Evolutionary conservation across 2,113 vertebrate species (phyloP), one percentile per base, ranked within the genome.

Genomic region (Setophaga kirtlandii): DNA sequence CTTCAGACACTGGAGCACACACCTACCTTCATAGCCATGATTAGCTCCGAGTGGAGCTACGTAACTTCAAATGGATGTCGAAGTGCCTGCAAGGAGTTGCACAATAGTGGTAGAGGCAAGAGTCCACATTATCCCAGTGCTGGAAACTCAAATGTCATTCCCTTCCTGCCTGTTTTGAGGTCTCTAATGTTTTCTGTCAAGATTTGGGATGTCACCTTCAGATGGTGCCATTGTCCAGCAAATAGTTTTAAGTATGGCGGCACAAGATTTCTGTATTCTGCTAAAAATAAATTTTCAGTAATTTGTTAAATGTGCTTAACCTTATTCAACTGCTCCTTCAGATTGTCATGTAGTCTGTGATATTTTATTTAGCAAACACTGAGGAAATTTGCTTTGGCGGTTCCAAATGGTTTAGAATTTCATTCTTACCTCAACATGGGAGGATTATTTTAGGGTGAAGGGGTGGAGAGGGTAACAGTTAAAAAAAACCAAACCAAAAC

Each of bases 1-100:
- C 69, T 89, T 91, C 56, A 78, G 94, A 96, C 6, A n/a, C 90
- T 78, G 88, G 46, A 86, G 92, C 79, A 90, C 95, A 96, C 89
- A 60, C 95, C 93, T 90, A 52, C 80, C 68, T 83, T 55, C 88
- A 70, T 0, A 1, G 89, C 79, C 64, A 3, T 83, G 94, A 92
- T 95, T 94, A 93, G 68, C 76, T 90, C 86, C 0, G 0, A 89
- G 55, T 44, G 76, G 28, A 86, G 80, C 94, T 91, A 31, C 5
- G 12, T 94, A 91, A 94, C 74, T 58, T 74, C 0, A 4, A 63
- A 67, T 74, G 46, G 90, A 68, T 56, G 78, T 87, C 83, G 60
- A 81, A 78, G 85, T 88, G 90, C 56, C 69, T 95, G 52, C 83
- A 37, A 68, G 86, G 62, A 68, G 37, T 93, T 95, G 83, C 83